phyloP scores from a whole-genome alignment of 1,140 invertebrate species.

The Sarcophaga peregrina region DNA sequence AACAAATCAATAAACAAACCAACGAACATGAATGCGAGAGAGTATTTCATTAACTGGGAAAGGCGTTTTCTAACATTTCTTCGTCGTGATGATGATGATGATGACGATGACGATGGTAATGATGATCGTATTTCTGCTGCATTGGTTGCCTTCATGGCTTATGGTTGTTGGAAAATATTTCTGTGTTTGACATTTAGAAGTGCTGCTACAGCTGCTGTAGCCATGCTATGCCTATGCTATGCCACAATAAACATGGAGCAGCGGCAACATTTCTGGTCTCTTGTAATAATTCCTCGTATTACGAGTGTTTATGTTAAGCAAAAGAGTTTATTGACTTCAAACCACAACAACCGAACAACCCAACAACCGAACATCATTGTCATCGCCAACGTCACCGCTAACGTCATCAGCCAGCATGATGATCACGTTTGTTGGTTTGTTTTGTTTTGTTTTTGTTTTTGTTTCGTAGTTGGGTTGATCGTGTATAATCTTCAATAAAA shows the following conservation, averaged over 20 bases:
- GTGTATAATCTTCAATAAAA: slow-evolving; percentile 28
- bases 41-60: background rate
- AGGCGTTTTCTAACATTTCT: slow-evolving; percentile 26
- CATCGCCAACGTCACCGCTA: slow-evolving; percentile 9
- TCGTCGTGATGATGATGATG: background rate
- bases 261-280: background rate
- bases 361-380: background rate
- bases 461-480: background rate
- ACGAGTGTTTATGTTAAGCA: slow-evolving; percentile 22
- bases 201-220: background rate
- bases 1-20: too few species aligned
- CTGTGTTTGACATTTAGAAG: background rate
- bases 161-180: background rate
- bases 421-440: background rate
- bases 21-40: too few species aligned
- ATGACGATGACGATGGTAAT: too few species aligned
- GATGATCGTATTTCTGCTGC: background rate
- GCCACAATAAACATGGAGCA: background rate
- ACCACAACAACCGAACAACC: background rate
- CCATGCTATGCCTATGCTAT: background rate
- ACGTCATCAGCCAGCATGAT: slow-evolving; percentile 11
- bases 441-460: too few species aligned
- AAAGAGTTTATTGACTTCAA: slow-evolving; percentile 40
- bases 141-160: background rate
- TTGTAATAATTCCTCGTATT: slow-evolving; percentile 12